phyloP scores from a whole-genome alignment of 2,888 invertebrate genomes.

The Leucania comma region DNA sequence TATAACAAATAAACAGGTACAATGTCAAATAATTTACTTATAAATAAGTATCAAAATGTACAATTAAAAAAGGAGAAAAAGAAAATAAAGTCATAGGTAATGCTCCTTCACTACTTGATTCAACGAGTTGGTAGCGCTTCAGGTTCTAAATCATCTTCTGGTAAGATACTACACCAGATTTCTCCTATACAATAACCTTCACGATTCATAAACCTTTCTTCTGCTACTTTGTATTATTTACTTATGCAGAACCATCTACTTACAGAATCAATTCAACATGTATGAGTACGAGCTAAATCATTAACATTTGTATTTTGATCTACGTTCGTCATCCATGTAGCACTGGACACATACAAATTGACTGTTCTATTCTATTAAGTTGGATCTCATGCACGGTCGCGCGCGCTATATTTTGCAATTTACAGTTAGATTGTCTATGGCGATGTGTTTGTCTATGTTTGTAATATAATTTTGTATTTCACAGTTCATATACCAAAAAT shows the following conservation, averaged over 20 bases:
- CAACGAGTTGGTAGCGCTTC: too few relatives aligned
- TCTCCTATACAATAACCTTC: background rate
- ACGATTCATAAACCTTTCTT: background rate
- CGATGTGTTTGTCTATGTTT: background rate
- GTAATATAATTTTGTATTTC: conserved; percentile 39
- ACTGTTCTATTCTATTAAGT: conserved; percentile 20
- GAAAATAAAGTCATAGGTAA: too few relatives aligned
- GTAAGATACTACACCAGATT: background rate
- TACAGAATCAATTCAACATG: background rate
- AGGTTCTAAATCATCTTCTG: background rate
- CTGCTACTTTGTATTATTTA: background rate
- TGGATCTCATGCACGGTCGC: conserved; percentile 53
- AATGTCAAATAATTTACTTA: too few relatives aligned
- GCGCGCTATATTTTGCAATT: conserved; percentile 61
- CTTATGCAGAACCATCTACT: background rate
- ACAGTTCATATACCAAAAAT: too few relatives aligned
- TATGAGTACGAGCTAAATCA: conserved; percentile 5
- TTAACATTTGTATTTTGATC: conserved; percentile 27
- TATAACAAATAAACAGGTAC: too few relatives aligned
- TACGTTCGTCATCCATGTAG: conserved; percentile 18
- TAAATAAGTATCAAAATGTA: too few relatives aligned
- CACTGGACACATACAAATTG: conserved; percentile 46
- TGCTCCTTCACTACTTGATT: too few relatives aligned
- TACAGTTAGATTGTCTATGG: conserved; percentile 53
- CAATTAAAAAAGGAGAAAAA: too few relatives aligned